Conservation (phyloP, 2,888 invertebrate species). For the Cantharis rustica region DNA sequence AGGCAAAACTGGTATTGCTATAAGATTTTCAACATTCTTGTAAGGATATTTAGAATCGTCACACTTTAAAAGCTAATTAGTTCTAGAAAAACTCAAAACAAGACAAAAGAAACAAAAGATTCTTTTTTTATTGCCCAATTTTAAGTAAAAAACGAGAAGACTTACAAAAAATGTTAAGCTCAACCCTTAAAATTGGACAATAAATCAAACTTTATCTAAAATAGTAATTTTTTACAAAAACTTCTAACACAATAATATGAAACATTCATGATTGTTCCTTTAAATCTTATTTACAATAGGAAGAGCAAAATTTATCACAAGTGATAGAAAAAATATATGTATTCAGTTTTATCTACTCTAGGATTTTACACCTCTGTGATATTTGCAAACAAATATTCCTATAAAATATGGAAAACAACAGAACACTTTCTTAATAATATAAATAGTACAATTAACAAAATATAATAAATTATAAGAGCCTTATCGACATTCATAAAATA, state of each 20-base stretch:
- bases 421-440: neutral
- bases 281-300: constrained; percentile 46
- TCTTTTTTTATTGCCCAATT: constrained; percentile 23
- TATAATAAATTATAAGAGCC: neutral
- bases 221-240: constrained; percentile 30
- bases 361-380: constrained; percentile 21
- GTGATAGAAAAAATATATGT: constrained; percentile 55
- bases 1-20: constrained; percentile 55
- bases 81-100: constrained; percentile 15
- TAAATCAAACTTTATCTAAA: constrained; percentile 25
- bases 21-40: constrained; percentile 40
- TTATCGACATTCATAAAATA: neutral
- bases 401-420: neutral
- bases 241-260: constrained; percentile 31
- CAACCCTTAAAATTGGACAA: constrained; percentile 32
- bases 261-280: constrained; percentile 49
- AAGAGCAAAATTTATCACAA: constrained; percentile 54
- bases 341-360: constrained; percentile 28
- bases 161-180: constrained; percentile 9
- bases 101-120: constrained; percentile 1
- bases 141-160: constrained; percentile 21
- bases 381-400: constrained; percentile 11
- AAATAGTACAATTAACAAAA: neutral
- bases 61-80: constrained; percentile 29
- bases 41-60: constrained; percentile 44